Conservation (phyloP, 2,797 vertebrate species). For the Crypturellus tataupa region DNA sequence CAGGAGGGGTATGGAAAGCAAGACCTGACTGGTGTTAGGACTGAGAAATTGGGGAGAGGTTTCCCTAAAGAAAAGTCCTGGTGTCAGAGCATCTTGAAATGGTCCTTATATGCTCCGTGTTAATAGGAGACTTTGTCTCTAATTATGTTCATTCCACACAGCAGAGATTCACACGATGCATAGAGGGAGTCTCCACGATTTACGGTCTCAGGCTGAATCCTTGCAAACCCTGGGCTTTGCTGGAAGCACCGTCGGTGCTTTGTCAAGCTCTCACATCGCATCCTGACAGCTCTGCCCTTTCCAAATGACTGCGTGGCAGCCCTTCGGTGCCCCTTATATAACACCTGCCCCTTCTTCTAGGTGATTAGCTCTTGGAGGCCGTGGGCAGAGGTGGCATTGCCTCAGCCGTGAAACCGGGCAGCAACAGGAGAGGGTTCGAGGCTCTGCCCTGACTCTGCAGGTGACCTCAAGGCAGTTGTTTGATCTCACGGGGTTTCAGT, state of each 20-base stretch:
- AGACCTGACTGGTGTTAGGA: neutral
- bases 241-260: neutral
- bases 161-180: neutral
- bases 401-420: neutral
- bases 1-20: neutral
- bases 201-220: neutral
- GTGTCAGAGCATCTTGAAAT: neutral
- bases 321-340: neutral
- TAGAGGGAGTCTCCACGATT: neutral
- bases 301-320: neutral
- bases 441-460: neutral
- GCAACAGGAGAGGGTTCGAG: neutral
- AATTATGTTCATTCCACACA: neutral
- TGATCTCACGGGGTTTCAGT: neutral
- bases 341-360: neutral
- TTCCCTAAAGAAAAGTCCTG: neutral
- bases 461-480: neutral
- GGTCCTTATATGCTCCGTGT: neutral
- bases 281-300: constrained; percentile 10
- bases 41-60: neutral
- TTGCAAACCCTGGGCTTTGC: neutral
- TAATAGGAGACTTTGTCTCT: neutral
- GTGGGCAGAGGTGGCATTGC: neutral
- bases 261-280: neutral
- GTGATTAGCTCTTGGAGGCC: neutral